Evolutionary conservation across 2,888 invertebrate species (phyloP).

Genomic region (Volucella inanis): DNA sequence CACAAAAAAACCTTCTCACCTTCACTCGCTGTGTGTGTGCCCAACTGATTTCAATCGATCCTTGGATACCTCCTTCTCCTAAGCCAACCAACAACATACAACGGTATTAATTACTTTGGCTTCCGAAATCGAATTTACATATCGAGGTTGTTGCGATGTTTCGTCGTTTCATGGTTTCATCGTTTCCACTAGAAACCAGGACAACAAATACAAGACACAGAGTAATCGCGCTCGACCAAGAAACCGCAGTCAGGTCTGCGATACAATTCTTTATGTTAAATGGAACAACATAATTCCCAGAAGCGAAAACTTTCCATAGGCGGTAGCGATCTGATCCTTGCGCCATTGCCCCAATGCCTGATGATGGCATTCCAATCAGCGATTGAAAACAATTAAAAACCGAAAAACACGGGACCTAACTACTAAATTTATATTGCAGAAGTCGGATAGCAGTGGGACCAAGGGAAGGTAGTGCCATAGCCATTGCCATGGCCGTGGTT

Average conservation of each 20-base stretch:
- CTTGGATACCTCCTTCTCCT: conserved; percentile 77
- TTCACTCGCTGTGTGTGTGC: conserved; percentile 74
- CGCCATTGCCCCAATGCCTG: conserved; percentile 66
- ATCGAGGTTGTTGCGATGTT: conserved; percentile 79
- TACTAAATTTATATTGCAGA: conserved; percentile 72
- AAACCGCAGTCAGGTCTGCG: conserved; percentile 30
- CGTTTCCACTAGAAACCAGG: conserved; percentile 32
- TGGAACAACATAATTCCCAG: conserved; percentile 83
- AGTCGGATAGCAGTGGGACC: neutral
- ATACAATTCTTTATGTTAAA: conserved; percentile 80
- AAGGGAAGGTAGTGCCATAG: conserved; percentile 1
- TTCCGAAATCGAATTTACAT: conserved; percentile 83
- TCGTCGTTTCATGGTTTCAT: conserved; percentile 38
- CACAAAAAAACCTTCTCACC: conserved; percentile 80
- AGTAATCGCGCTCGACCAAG: conserved; percentile 38
- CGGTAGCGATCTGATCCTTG: conserved; percentile 66
- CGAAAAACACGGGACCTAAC: conserved; percentile 81
- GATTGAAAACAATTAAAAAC: conserved; percentile 82
- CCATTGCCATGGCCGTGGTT: neutral
- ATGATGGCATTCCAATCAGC: conserved; percentile 77
- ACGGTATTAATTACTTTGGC: conserved; percentile 83
- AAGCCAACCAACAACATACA: conserved; percentile 46
- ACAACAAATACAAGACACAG: conserved; percentile 75
- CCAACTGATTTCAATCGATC: conserved; percentile 68
- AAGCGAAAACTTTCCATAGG: conserved; percentile 77